Conservation (phyloP, 2,888 invertebrate genomes). For the Arrhopalites spinosus region DNA sequence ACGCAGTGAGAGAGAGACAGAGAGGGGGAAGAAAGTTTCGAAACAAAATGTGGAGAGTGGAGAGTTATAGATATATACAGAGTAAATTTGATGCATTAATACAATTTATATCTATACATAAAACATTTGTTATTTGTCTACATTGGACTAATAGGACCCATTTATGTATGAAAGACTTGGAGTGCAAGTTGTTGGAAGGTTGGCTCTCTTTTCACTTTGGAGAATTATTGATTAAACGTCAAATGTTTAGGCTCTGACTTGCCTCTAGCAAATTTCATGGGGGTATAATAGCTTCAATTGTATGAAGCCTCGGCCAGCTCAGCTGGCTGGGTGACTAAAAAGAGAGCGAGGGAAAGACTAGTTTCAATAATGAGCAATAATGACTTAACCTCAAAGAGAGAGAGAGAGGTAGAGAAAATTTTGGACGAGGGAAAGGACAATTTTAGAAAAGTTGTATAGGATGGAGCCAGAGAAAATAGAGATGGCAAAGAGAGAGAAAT, state of each 20-base stretch:
- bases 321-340: no score
- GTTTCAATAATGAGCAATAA: conserved; percentile 34
- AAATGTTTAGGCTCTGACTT: conserved; percentile 7
- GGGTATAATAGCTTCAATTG: no score
- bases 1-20: no score
- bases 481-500: neutral
- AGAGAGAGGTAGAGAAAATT: neutral
- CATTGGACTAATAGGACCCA: no score
- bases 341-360: conserved; percentile 28
- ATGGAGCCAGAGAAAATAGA: neutral
- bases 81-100: no score
- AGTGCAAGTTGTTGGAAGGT: no score
- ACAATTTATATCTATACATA: no score
- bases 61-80: no score
- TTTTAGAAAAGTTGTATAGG: neutral
- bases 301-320: neutral
- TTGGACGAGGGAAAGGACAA: neutral
- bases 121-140: no score
- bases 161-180: no score
- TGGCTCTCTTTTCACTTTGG: no score
- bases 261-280: neutral
- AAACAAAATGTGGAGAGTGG: no score
- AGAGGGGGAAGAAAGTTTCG: neutral
- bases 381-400: conserved; percentile 20
- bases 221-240: conserved; percentile 35